A percentile compares a stretch with the other conserved stretches of the same genome.
phyloP scores from a whole-genome alignment of 2,888 invertebrate genomes.

The Xanthorhoe designata region DNA sequence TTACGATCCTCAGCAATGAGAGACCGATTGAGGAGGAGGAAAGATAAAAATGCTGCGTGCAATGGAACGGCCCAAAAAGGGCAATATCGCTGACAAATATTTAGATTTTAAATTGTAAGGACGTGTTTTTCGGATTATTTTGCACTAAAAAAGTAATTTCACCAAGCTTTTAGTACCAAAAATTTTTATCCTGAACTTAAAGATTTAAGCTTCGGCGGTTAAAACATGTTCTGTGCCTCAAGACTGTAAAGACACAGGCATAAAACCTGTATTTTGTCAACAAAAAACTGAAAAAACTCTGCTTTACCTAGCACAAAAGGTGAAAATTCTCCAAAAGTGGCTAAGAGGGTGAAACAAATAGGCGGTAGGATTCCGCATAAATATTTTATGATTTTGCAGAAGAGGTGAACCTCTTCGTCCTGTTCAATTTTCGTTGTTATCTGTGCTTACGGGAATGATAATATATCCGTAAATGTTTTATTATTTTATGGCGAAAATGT shows the following conservation, averaged over 20 bases:
- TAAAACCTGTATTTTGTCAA: slow-evolving; percentile 55
- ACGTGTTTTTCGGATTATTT: background rate
- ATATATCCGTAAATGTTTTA: slow-evolving; percentile 41
- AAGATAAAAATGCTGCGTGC: no score
- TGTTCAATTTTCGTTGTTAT: slow-evolving; percentile 44
- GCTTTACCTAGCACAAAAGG: slow-evolving; percentile 53
- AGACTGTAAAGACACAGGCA: slow-evolving; percentile 26
- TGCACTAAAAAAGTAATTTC: background rate
- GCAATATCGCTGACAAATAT: no score
- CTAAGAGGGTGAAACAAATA: slow-evolving; percentile 32
- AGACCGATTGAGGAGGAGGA: no score
- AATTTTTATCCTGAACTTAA: background rate
- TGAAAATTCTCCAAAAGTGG: slow-evolving; percentile 51
- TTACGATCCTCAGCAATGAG: no score
- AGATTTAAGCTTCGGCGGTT: slow-evolving; percentile 9
- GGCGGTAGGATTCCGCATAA: slow-evolving; percentile 50
- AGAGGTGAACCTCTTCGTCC: slow-evolving; percentile 49
- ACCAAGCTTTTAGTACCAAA: background rate
- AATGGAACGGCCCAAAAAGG: no score
- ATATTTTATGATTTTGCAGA: slow-evolving; percentile 52
- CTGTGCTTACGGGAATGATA: slow-evolving; percentile 42
- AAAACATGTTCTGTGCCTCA: slow-evolving; percentile 26
- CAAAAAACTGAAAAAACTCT: slow-evolving; percentile 51
- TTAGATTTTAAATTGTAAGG: no score
- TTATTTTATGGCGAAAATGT: slow-evolving; percentile 33